Conservation (phyloP, 2,888 invertebrate genomes). For the Dasysyrphus tricinctus region DNA sequence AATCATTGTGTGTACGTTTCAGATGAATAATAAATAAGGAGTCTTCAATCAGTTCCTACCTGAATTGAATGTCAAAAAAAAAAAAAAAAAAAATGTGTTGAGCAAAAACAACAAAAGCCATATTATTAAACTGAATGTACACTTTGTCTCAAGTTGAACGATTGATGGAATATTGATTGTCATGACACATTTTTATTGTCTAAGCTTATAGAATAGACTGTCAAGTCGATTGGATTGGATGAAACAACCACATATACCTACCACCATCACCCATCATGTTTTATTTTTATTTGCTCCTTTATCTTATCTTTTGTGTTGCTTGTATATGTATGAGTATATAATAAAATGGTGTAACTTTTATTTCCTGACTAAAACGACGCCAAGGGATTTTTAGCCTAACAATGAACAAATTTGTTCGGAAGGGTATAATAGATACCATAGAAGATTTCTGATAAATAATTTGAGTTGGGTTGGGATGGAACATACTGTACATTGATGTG, state of each 20-base stretch:
- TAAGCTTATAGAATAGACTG: background rate
- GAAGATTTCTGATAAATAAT: background rate
- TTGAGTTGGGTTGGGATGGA: background rate
- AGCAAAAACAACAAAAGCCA: background rate
- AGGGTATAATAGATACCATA: background rate
- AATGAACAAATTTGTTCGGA: background rate
- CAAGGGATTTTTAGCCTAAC: slow-evolving; percentile 5
- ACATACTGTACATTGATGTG: background rate
- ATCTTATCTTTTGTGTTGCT: background rate
- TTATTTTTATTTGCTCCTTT: slow-evolving; percentile 7
- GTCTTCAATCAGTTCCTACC: slow-evolving; percentile 27
- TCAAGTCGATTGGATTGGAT: background rate
- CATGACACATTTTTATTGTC: slow-evolving; percentile 34
- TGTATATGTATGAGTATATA: background rate
- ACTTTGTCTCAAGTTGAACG: slow-evolving; percentile 34
- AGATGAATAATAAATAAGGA: slow-evolving; percentile 31
- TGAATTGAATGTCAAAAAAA: slow-evolving; percentile 27
- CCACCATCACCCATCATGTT: background rate
- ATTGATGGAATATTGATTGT: slow-evolving; percentile 33
- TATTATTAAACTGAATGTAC: slow-evolving; percentile 4
- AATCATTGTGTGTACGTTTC: slow-evolving; percentile 28
- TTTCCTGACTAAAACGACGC: slow-evolving; percentile 1
- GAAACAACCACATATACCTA: background rate
- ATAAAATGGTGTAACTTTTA: slow-evolving; percentile 29
- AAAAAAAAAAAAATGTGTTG: slow-evolving; percentile 3